Evolutionary conservation across 2,113 vertebrate species (phyloP).

Genomic region (Phainopepla nitens): DNA sequence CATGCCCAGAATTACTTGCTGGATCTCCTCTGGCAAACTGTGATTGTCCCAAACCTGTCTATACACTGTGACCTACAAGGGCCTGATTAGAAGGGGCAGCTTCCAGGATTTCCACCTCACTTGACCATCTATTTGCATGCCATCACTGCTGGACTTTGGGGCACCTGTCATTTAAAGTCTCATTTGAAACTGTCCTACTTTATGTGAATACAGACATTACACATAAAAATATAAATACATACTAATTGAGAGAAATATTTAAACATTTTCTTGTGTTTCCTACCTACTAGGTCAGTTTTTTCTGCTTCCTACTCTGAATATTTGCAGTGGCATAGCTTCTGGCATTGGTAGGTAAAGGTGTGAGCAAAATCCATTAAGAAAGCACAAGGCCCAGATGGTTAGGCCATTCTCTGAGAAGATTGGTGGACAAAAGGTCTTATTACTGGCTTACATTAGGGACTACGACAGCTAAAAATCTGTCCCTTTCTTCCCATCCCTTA

Average conservation of each 20-base stretch:
- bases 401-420: not conserved
- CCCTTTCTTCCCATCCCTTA: not conserved
- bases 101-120: not conserved
- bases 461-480: not conserved
- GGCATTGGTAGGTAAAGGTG: not conserved
- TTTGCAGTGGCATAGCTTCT: not conserved
- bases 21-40: not conserved
- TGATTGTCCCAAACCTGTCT: not conserved
- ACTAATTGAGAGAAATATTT: not conserved
- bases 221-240: not conserved
- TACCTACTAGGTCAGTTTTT: not conserved
- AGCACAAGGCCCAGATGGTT: not conserved
- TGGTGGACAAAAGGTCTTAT: not conserved
- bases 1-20: not conserved
- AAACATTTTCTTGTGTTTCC: not conserved
- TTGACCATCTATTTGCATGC: not conserved
- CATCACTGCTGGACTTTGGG: not conserved
- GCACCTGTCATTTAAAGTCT: not conserved
- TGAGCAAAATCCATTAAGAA: not conserved
- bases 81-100: not conserved
- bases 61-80: not conserved
- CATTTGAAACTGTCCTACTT: not conserved
- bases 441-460: not conserved
- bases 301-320: not conserved
- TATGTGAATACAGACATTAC: not conserved